Evolutionary conservation across 2,113 vertebrate species (phyloP), one percentile per base, ranked within the genome.

Genomic region (Scomber japonicus): DNA sequence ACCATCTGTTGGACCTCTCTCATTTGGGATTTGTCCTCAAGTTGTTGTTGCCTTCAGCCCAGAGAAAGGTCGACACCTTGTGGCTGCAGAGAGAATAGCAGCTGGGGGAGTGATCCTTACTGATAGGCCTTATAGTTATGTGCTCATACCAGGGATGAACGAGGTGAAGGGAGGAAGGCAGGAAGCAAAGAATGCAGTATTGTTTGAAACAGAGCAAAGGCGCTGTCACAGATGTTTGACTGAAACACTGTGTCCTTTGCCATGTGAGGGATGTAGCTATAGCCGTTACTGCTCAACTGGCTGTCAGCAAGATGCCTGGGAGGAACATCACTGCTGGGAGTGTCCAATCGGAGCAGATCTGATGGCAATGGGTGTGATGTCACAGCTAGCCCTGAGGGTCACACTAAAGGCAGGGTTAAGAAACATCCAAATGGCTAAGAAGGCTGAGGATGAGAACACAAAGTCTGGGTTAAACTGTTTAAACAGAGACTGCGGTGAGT

Each of bases 201-300:
- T 68, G 17, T 90, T 94, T 69, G 92, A 94, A 66, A 93, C 57
- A 0, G 92, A 95, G 56, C 94, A 96, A 50, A 91, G 95, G 55
- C 91, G 95, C 69, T 99, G 98, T 87, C 98, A 99, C 91, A 88
- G 45, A 71, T 99, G 98, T 74, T 88, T 99, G 90, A 80, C 75
- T 61, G 92, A 91, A 35, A 93, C 95, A 0, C 19, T 94, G 59
- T 89, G 94, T 73, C 85, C 88, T 0, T 77, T 98, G 72, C 96
- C 97, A 0, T 99, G 98, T 60, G 71, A 17, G 0, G 85, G 93
- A 0, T 99, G 98, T 69, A 97, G 96, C 66, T 98, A 97, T 4
- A 94, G 95, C 35, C 94, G 92, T 27, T 99, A 98, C 80, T 99
- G 98, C 80, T 95, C 96, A 59, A 82, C 81, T 1, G 46, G 27